Base-by-base conservation (phyloP, 1,140 invertebrate genomes). In the Pseudachorutes palmiensis region DNA sequence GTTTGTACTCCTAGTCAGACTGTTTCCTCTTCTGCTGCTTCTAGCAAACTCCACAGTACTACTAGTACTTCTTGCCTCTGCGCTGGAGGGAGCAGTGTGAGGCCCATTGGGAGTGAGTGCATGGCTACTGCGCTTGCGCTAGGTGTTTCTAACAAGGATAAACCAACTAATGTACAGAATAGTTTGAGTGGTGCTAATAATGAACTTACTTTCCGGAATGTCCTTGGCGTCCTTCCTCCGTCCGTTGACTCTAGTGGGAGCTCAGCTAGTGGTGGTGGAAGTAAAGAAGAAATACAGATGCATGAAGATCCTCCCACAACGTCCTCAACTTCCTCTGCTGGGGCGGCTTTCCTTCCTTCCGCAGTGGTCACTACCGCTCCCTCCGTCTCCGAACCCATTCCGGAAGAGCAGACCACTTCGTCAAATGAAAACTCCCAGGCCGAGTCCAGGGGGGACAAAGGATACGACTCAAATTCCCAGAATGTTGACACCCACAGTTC, bases 1-100 rank as follows among this genome's bases (percentile, higher is more conserved):
- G 65, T 73, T 24, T 67, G 62, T 71, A 62, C 67, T 30, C 69
- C 69, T 48, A 24, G 51, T 55, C 24, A 5, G 12, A 26, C 12
- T 5, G 51, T 14, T 16, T 24, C 51, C 24, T 19, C 36, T 41
- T 9, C 36, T 41, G 36, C 36, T 41, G 36, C 36, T 41, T 41
- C 36, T 41, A 5, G 5, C 19, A 41, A 41, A 19, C 36, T 41
- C 36, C 19, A 5, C 5, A n/a, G n/a, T n/a, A n/a, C n/a, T n/a
- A n/a, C n/a, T n/a, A n/a, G n/a, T n/a, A n/a, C n/a, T n/a, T n/a
- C n/a, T n/a, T n/a, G n/a, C n/a, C n/a, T n/a, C n/a, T n/a, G n/a
- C n/a, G n/a, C n/a, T n/a, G n/a, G n/a, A n/a, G n/a, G n/a, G n/a
- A n/a, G n/a, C n/a, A n/a, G n/a, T n/a, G n/a, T n/a, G n/a, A n/a